Conservation (phyloP, 2,113 vertebrate species). For the Neogobius melanostomus region DNA sequence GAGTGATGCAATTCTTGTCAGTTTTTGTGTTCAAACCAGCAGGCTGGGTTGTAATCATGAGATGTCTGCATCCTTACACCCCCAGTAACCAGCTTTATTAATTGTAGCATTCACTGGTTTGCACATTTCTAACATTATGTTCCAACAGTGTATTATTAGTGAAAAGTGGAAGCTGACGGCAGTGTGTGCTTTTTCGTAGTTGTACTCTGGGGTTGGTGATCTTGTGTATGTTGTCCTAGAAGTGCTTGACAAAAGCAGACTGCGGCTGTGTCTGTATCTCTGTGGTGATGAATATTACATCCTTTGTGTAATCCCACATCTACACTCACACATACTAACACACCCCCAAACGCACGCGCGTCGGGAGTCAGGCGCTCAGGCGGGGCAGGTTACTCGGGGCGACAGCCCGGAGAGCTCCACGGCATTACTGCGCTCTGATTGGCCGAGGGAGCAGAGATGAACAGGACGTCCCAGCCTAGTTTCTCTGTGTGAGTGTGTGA, state of each 20-base stretch:
- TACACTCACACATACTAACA: conserved; percentile 10
- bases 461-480: conserved; percentile 70
- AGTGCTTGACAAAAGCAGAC: conserved; percentile 3
- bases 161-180: too few relatives aligned
- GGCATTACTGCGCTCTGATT: conserved; percentile 56
- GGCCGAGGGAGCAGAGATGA: conserved; percentile 57
- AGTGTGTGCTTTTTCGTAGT: background rate
- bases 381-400: conserved; percentile 46
- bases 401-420: conserved; percentile 57
- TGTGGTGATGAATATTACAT: conserved; percentile 53
- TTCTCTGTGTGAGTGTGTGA: conserved; percentile 34
- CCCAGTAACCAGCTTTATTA: too few relatives aligned
- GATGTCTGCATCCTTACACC: too few relatives aligned
- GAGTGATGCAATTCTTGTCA: too few relatives aligned
- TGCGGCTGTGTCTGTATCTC: conserved; percentile 18
- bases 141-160: too few relatives aligned
- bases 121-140: too few relatives aligned
- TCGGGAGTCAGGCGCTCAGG: conserved; percentile 32
- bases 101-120: too few relatives aligned
- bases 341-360: conserved; percentile 6
- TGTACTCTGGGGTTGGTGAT: background rate
- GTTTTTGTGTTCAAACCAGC: too few relatives aligned
- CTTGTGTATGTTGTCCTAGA: background rate
- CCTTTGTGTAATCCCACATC: conserved; percentile 33
- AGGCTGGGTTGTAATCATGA: too few relatives aligned